Evolutionary conservation across 2,113 vertebrate genomes (phyloP).

Genomic region (Hucho hucho): DNA sequence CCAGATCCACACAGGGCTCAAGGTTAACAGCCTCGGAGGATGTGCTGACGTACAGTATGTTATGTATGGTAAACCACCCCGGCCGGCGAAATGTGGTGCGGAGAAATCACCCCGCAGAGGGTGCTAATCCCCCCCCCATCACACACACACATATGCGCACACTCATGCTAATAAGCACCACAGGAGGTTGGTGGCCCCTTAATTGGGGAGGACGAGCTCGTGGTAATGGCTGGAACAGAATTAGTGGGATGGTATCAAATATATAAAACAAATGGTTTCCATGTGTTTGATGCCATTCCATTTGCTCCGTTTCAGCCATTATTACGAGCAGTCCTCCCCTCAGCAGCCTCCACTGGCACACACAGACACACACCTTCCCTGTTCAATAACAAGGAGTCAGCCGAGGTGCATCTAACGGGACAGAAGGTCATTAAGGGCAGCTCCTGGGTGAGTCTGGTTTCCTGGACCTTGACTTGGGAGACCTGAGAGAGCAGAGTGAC

Average conservation of each 20-base stretch:
- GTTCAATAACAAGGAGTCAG: no score
- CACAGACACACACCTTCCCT: not conserved
- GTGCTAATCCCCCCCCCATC: not conserved
- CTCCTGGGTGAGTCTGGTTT: no score
- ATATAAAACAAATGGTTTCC: no score
- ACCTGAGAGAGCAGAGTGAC: not conserved
- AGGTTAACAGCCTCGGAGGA: constrained; percentile 6
- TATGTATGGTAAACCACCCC: constrained; percentile 29
- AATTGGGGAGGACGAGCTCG: no score
- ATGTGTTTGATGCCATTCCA: no score
- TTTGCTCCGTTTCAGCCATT: no score
- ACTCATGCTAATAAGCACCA: not conserved
- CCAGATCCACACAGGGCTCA: not conserved
- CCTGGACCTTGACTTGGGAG: no score
- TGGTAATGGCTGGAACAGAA: no score
- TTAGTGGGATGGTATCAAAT: no score
- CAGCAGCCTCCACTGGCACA: no score
- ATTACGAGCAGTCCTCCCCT: no score
- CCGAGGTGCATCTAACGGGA: not conserved
- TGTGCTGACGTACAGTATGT: constrained; percentile 46
- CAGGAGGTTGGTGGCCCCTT: no score
- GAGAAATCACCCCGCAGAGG: constrained; percentile 42
- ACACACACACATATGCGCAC: not conserved
- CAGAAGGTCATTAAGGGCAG: not conserved
- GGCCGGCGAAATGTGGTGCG: constrained; percentile 37